Conservation (phyloP, 2,888 invertebrate genomes). For the Phania funesta region DNA sequence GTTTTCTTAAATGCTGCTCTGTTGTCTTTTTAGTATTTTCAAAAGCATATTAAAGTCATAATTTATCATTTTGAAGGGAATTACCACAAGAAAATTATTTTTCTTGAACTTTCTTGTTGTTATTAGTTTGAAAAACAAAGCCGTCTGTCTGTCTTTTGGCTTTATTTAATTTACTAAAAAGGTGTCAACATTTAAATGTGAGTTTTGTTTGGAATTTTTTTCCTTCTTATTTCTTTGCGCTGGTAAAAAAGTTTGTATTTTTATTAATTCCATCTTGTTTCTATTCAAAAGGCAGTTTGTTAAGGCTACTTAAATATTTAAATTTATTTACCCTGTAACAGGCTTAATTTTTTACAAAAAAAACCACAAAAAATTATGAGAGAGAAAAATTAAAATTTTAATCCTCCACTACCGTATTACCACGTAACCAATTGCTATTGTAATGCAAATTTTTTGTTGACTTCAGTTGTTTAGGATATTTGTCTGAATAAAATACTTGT, state of each 20-base stretch:
- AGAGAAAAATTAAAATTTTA: constrained; percentile 20
- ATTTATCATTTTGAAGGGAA: constrained; percentile 70
- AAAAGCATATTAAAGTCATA: constrained; percentile 71
- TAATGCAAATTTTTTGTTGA: constrained; percentile 52
- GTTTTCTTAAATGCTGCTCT: neutral
- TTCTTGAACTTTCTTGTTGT: neutral
- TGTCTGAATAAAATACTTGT: neutral
- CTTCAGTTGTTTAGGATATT: neutral
- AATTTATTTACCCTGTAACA: constrained; percentile 65
- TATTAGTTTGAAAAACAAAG: constrained; percentile 2
- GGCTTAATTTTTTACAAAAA: constrained; percentile 49
- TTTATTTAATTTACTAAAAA: constrained; percentile 49
- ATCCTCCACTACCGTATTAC: constrained; percentile 65
- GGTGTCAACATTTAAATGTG: constrained; percentile 64
- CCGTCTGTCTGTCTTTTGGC: constrained; percentile 18
- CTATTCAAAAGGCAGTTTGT: constrained; percentile 29
- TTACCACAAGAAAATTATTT: constrained; percentile 44
- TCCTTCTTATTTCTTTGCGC: neutral
- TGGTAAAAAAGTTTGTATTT: neutral
- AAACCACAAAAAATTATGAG: neutral
- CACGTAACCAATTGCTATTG: constrained; percentile 59
- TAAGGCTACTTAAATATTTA: constrained; percentile 63
- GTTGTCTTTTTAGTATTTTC: constrained; percentile 45
- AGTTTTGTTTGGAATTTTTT: constrained; percentile 17
- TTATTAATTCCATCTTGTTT: constrained; percentile 17